Base-by-base conservation (phyloP, 92 coral and sea anemone species). In the Phymanthus crucifer region DNA sequence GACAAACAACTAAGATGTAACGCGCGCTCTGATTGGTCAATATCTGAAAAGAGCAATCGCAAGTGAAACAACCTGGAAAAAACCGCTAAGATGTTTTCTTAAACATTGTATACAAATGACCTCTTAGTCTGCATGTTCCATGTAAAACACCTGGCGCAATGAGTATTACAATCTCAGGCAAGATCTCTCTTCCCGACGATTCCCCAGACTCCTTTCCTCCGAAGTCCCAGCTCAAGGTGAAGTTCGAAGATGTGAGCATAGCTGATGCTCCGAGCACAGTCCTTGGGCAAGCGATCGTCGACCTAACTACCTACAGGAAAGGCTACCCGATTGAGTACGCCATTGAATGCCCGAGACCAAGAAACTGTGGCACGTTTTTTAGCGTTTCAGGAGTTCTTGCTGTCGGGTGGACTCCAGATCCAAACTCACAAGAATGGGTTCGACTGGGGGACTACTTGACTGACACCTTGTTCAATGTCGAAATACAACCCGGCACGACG, bases 321-420 rank as follows among this genome's bases (percentile, higher is more conserved):
- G 91, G 87, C 40, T 69, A 78, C 8, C 90, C 87, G 43, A 89
- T 95, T 43, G 83, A 83, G 56, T 95, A 93, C 91, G 40, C 86
- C 29, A 86, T 95, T 32, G 81, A 70, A 32, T 82, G 90, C 56
- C 86, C 90, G 46, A 93, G 83, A 71, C 97, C 98, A 6, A 31
- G 48, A 17, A 29, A 71, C 47, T 19, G 43, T 11, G 86, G 66
- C 47, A 77, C 86, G 35, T 58, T 45, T 23, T 87, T 90, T 78
- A 56, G 86, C 37, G 84, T 95, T 9, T 93, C 97, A 8, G 98
- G 92, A 6, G 95, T 93, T 21, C 79, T 95, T 70, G 93, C 93
- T 43, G 90, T 95, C n/a, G 98, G 98, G 7, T 95, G 98, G 98
- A 73, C 78, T 33, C 86, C 86, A 0, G 26, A n/a, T 9, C 72